Evolutionary conservation across 30 jellyfish, hydroid and myxozoan species (phyloP).

Genomic region (Chrysaora quinquecirrha): DNA sequence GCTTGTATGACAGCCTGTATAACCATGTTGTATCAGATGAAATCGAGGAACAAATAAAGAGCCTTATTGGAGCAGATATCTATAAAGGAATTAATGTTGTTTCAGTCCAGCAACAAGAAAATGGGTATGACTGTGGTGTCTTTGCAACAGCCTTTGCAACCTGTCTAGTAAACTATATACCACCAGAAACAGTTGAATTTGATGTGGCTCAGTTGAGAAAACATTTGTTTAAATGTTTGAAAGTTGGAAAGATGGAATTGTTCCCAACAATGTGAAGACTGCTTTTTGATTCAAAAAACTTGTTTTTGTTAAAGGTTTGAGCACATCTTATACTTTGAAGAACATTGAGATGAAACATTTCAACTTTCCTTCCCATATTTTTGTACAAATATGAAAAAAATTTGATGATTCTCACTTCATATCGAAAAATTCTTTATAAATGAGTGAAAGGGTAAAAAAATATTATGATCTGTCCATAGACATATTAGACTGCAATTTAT

Average conservation of each 20-base stretch:
- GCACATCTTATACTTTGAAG: conserved; percentile 11
- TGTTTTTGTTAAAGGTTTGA: conserved; percentile 4
- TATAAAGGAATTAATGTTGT: too few species aligned
- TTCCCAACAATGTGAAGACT: conserved; percentile 42
- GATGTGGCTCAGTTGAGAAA: not conserved
- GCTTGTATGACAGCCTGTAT: too few species aligned
- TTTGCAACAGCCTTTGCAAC: too few species aligned
- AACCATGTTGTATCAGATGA: too few species aligned
- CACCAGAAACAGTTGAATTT: too few species aligned
- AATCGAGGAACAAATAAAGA: too few species aligned
- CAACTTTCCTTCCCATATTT: conserved; percentile 39
- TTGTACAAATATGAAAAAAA: conserved; percentile 31
- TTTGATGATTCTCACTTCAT: conserved; percentile 48
- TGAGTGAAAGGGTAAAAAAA: not conserved
- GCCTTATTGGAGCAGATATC: too few species aligned
- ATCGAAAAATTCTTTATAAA: not conserved
- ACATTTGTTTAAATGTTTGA: conserved; percentile 40
- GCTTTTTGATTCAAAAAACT: conserved; percentile 12
- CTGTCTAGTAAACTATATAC: too few species aligned
- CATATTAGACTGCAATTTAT: too few species aligned
- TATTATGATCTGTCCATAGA: not conserved
- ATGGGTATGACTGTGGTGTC: too few species aligned
- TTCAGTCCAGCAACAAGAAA: too few species aligned
- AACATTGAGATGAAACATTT: conserved; percentile 20
- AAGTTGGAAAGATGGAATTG: conserved; percentile 48